Base-by-base conservation (phyloP, 2,113 vertebrate species). In the Vidua chalybeata region DNA sequence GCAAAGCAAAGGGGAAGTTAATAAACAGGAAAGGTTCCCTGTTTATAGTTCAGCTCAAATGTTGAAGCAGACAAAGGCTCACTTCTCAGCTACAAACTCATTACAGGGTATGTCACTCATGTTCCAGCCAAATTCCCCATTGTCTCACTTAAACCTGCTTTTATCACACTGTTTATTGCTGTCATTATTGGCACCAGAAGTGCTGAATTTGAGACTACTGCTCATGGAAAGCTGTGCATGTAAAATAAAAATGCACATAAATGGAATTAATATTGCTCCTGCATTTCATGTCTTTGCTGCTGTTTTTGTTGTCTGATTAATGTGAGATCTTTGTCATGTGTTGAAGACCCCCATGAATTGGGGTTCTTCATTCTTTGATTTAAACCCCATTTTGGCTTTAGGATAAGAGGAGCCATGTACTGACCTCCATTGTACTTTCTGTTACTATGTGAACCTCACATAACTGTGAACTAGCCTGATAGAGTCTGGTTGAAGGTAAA, bases 151-250 rank as follows among this genome's bases (percentile, higher is more conserved):
- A 87, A 94, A 89, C 51, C 75, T 92, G 58, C 75, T 63, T 84
- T 95, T 79, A 87, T 94, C 92, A 84, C 71, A 15, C 80, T 95
- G 56, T 81, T 94, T 94, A 85, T 94, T 94, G 21, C 84, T 77
- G 61, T 89, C 2, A 2, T 46, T 93, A 83, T n/a, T 90, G 80
- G 67, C 46, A 88, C 66, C 52, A 87, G 55, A 94, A 95, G 66
- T 41, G 58, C 87, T 69, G 88, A 92, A 91, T 51, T 72, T 55
- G 77, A 93, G 86, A 37, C 41, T 75, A 2, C 59, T 30, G 52
- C 66, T 91, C 8, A 2, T 49, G 74, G 55, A 93, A 91, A 85
- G 22, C 80, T 45, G 14, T 37, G 63, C 59, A 49, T 14, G 9
- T 87, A 89, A 56, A 63, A 43, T 63, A 56, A 77, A 84, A 84